Base-by-base conservation (phyloP, 2,888 invertebrate species). In the Ophion ventricosus region DNA sequence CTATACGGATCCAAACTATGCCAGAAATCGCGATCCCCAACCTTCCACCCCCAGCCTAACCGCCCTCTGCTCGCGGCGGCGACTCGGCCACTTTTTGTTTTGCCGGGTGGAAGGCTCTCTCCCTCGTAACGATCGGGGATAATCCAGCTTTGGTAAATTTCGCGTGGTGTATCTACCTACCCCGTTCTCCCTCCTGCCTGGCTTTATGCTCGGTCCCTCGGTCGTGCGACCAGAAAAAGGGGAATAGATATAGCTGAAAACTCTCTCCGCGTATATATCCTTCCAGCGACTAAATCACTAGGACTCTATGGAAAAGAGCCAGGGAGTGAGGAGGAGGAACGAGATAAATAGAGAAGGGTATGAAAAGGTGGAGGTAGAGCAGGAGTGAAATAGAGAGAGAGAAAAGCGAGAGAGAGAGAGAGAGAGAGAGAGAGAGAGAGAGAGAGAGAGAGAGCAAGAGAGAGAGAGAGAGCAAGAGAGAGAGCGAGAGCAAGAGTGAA, bases 81-180 rank as follows among this genome's bases (percentile, higher is more conserved):
- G 73, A 66, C 72, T 75, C 75, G 79, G 66, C 74, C 74, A 72
- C 67, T 84, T 85, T 83, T 73, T 82, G 79, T 84, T 83, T 84
- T 59, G 57, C 69, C 63, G 63, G 4, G 17, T 40, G 43, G 59
- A 70, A 56, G n/a, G n/a, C n/a, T n/a, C 70, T 59, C 35, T 54
- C 8, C 70, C 49, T 49, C 78, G 66, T 77, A 66, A 75, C 82
- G 67, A 79, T 69, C 83, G 67, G 63, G 75, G 73, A 84, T 84
- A 84, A 84, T 86, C 74, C 82, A 75, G 82, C 84, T 86, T 84
- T 82, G 84, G 80, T 82, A 79, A 84, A 86, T 82, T 86, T 86
- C 78, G 61, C 69, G 81, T 75, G 75, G 74, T 49, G 49, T 70
- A 49, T 66, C 78, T 54, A n/a, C 49, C 40, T 54, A n/a, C 56